These are phyloP conservation scores for Triops cancriformis DNA, from an alignment of 1,140 invertebrate species.

Conservation along the genomic window DNA sequence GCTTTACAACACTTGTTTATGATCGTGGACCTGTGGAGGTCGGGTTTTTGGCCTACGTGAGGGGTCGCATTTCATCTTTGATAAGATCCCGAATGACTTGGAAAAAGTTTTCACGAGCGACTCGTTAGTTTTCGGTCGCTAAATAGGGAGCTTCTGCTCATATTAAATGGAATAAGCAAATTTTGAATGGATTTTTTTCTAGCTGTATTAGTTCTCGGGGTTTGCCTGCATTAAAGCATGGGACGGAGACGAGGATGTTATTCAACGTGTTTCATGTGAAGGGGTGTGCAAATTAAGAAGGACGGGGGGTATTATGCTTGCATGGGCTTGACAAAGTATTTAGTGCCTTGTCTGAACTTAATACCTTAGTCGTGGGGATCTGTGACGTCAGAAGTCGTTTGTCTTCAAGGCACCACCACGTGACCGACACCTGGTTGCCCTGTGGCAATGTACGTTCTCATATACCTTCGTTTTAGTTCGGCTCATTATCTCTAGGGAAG, in stretches of 20 bases:
- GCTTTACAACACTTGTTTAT: not conserved
- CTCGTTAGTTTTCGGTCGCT: not conserved
- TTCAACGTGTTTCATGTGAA: too few species aligned
- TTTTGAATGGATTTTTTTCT: too few species aligned
- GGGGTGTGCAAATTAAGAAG: not conserved
- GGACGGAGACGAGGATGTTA: too few species aligned
- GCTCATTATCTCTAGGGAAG: too few species aligned
- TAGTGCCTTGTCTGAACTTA: not conserved
- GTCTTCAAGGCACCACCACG: not conserved
- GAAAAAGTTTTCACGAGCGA: not conserved
- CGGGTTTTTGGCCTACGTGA: slow-evolving; percentile 5
- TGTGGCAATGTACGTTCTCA: not conserved
- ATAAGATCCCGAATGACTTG: not conserved
- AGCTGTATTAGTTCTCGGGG: too few species aligned
- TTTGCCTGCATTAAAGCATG: too few species aligned
- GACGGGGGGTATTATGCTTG: not conserved
- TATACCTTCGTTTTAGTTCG: too few species aligned
- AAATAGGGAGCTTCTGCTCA: not conserved
- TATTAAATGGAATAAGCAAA: too few species aligned
- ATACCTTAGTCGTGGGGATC: not conserved
- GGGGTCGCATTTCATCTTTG: slow-evolving; percentile 12
- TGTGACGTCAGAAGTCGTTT: not conserved
- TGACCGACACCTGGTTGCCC: not conserved
- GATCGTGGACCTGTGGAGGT: not conserved
- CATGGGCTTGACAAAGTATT: not conserved